phyloP scores from a whole-genome alignment of 2,888 invertebrate genomes.

The Pammene fasciana region DNA sequence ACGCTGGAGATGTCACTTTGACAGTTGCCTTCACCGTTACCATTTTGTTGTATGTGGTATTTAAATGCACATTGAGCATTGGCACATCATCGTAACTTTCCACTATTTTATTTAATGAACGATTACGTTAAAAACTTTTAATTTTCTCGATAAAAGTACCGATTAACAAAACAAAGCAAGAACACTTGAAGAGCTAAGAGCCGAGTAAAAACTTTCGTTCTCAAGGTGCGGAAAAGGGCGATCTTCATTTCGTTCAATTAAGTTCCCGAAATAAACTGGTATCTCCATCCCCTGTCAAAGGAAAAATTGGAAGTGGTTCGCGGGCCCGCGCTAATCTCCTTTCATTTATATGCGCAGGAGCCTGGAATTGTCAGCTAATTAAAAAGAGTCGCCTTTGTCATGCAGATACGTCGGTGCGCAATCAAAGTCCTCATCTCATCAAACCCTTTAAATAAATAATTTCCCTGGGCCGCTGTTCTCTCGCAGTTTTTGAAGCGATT shows the following conservation, averaged over 20 bases:
- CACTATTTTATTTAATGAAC: too few relatives aligned
- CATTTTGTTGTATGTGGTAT: too few relatives aligned
- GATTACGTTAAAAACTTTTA: neutral
- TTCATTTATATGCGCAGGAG: constrained; percentile 70
- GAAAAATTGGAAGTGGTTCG: constrained; percentile 57
- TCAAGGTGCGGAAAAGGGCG: constrained; percentile 39
- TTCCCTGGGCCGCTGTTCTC: constrained; percentile 34
- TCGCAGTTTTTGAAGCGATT: constrained; percentile 34
- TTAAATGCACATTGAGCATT: too few relatives aligned
- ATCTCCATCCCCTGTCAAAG: constrained; percentile 57
- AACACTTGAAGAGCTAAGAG: neutral
- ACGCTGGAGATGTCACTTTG: too few relatives aligned
- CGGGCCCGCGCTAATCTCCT: constrained; percentile 62
- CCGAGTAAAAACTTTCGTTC: constrained; percentile 19
- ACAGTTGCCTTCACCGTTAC: too few relatives aligned
- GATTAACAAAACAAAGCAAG: neutral
- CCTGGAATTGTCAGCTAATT: constrained; percentile 72
- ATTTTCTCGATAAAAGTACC: neutral
- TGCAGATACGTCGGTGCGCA: constrained; percentile 68
- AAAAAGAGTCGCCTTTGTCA: constrained; percentile 75
- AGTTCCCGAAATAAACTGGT: constrained; percentile 55
- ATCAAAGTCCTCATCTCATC: constrained; percentile 60
- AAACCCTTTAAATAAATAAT: constrained; percentile 66
- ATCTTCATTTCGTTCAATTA: constrained; percentile 52
- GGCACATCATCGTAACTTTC: too few relatives aligned